Evolutionary conservation across 2,888 invertebrate genomes (phyloP).

Genomic region (Spialia ferax): DNA sequence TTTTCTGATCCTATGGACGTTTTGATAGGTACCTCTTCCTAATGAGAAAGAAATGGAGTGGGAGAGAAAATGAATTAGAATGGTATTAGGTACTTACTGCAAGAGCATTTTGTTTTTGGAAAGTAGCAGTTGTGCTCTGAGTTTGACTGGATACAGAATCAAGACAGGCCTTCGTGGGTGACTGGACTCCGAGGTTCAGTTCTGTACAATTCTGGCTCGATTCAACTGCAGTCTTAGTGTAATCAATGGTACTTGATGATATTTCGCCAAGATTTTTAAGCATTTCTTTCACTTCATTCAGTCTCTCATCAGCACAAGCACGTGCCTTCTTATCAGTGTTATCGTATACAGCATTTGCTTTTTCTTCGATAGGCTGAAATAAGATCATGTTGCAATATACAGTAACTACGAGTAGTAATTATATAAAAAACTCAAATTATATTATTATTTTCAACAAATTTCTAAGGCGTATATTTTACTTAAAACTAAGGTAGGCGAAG

Average conservation of each 20-base stretch:
- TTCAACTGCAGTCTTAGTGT: slow-evolving; percentile 12
- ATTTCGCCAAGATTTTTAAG: slow-evolving; percentile 16
- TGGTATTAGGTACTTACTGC: slow-evolving; percentile 12
- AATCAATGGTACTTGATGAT: slow-evolving; percentile 10
- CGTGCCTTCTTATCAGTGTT: slow-evolving; percentile 15
- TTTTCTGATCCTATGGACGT: too few relatives aligned
- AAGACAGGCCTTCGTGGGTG: slow-evolving; percentile 21
- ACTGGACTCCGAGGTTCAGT: slow-evolving; percentile 20
- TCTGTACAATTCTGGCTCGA: slow-evolving; percentile 29
- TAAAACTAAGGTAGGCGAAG: too few relatives aligned
- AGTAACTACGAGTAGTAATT: too few relatives aligned
- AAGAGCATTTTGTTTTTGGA: slow-evolving; percentile 13
- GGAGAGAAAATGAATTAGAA: background rate
- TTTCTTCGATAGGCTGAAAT: slow-evolving; percentile 18
- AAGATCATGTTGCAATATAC: too few relatives aligned
- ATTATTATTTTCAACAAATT: too few relatives aligned
- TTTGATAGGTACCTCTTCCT: too few relatives aligned
- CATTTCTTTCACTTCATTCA: slow-evolving; percentile 16
- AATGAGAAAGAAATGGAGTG: too few relatives aligned
- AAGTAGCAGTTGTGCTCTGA: background rate
- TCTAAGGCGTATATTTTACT: too few relatives aligned
- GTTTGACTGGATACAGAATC: slow-evolving; percentile 4
- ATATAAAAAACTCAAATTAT: too few relatives aligned
- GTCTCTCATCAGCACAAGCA: slow-evolving; percentile 3
- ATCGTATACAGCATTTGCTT: slow-evolving; percentile 28